Evolutionary conservation across 2,797 vertebrate species (phyloP).

Genomic region (Bradypodion ventrale): DNA sequence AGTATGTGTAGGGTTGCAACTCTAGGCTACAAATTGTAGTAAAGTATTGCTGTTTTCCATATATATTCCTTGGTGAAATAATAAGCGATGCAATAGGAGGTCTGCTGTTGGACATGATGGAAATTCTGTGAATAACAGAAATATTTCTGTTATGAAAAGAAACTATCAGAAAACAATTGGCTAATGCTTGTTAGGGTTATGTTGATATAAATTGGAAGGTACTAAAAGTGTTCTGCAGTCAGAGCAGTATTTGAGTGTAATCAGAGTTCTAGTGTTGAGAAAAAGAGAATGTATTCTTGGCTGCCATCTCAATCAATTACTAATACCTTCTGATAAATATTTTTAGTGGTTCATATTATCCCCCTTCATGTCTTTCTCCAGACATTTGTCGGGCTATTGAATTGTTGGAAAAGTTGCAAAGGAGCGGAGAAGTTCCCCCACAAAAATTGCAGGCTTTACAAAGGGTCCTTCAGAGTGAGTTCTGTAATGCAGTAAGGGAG

Average conservation of each 20-base stretch:
- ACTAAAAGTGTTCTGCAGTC: not conserved
- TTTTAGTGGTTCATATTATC: slow-evolving; percentile 4
- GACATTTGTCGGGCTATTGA: slow-evolving; percentile 98
- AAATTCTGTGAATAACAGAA: not conserved
- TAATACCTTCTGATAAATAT: not conserved
- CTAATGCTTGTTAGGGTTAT: not conserved
- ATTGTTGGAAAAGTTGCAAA: slow-evolving; percentile 94
- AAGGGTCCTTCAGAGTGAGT: slow-evolving; percentile 97
- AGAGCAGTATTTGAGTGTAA: not conserved
- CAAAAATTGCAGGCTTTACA: slow-evolving; percentile 97
- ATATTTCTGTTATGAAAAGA: not conserved
- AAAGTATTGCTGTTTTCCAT: not conserved
- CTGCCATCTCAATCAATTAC: not conserved
- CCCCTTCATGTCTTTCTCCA: slow-evolving; percentile 65
- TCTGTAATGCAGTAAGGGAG: slow-evolving; percentile 97
- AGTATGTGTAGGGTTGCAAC: not conserved
- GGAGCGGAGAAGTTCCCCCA: slow-evolving; percentile 95
- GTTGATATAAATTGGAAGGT: not conserved
- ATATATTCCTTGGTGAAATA: not conserved
- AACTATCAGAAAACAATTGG: not conserved
- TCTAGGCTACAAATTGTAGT: not conserved
- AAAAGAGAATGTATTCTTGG: not conserved
- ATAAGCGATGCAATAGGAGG: not conserved
- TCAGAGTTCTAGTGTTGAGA: not conserved
- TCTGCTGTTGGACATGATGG: not conserved